A percentile compares a stretch with the other conserved stretches of the same genome.
These are phyloP conservation scores for Carterocephalus palaemon DNA, from an alignment of 2,888 invertebrate species.

Conservation along the genomic window DNA sequence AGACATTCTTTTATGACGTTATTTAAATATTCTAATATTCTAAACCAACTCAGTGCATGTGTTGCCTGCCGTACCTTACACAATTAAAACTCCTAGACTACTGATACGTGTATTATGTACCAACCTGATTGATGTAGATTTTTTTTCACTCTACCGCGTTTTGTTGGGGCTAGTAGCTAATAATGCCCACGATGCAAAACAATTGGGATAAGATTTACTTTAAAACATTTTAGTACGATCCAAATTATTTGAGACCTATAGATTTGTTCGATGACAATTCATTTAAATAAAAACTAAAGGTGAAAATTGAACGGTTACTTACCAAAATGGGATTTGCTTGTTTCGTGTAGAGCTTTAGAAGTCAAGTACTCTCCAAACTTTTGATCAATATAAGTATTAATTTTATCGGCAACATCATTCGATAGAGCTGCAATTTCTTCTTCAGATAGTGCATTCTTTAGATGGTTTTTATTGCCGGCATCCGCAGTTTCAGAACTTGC, in stretches of 20 bases:
- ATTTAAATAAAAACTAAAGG: slow-evolving; percentile 15
- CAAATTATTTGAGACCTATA: not conserved
- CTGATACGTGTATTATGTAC: too few species aligned
- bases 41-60: too few species aligned
- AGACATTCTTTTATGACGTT: too few species aligned
- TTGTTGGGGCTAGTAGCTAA: too few species aligned
- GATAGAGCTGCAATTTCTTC: slow-evolving; percentile 60
- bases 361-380: slow-evolving; percentile 86
- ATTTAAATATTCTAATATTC: too few species aligned
- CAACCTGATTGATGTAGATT: too few species aligned
- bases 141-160: too few species aligned
- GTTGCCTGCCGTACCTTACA: too few species aligned
- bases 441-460: slow-evolving; percentile 66
- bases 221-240: too few species aligned
- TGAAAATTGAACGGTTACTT: slow-evolving; percentile 42
- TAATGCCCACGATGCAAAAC: too few species aligned
- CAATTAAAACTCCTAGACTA: too few species aligned
- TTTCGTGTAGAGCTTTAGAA: slow-evolving; percentile 85
- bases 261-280: not conserved
- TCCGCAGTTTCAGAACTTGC: slow-evolving; percentile 47
- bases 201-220: too few species aligned
- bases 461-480: slow-evolving; percentile 67
- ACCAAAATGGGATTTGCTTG: slow-evolving; percentile 82
- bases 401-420: slow-evolving; percentile 70
- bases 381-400: slow-evolving; percentile 75